Evolutionary conservation across 1,140 invertebrate genomes (phyloP).

Genomic region (Geopemphigus sp.): DNA sequence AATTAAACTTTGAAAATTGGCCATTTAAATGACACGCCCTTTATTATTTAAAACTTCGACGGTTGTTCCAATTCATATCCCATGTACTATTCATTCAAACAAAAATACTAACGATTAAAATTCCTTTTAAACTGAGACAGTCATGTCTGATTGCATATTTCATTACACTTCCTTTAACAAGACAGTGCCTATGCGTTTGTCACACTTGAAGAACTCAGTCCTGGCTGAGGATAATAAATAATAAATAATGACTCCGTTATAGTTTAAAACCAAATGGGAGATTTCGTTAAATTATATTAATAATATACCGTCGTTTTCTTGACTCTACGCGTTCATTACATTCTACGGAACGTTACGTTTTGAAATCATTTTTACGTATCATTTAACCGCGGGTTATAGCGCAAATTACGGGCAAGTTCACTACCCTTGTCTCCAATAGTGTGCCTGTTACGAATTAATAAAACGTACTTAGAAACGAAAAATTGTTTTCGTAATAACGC

Average conservation of each 20-base stretch:
- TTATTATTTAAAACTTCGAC: too few species aligned
- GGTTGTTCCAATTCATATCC: background rate
- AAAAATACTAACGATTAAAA: background rate
- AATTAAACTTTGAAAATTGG: too few species aligned
- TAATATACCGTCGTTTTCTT: background rate
- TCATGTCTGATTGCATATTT: constrained; percentile 3
- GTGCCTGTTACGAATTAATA: background rate
- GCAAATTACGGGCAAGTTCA: too few species aligned
- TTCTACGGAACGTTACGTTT: background rate
- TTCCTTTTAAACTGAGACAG: background rate
- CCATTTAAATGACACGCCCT: too few species aligned
- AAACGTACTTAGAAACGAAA: background rate
- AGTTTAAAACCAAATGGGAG: background rate
- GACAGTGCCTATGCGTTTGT: too few species aligned
- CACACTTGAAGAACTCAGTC: too few species aligned
- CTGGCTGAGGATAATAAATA: too few species aligned
- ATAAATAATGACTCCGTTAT: background rate
- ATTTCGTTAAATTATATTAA: background rate
- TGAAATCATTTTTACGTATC: background rate
- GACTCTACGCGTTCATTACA: background rate
- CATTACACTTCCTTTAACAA: too few species aligned
- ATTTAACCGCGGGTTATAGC: background rate
- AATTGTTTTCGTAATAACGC: background rate
- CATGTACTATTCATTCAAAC: background rate
- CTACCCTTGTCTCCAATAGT: background rate